Percentiles rank a stretch among this genome's conserved stretches.
phyloP scores from a whole-genome alignment of 2,888 invertebrate genomes.

The Schizaphis graminum region DNA sequence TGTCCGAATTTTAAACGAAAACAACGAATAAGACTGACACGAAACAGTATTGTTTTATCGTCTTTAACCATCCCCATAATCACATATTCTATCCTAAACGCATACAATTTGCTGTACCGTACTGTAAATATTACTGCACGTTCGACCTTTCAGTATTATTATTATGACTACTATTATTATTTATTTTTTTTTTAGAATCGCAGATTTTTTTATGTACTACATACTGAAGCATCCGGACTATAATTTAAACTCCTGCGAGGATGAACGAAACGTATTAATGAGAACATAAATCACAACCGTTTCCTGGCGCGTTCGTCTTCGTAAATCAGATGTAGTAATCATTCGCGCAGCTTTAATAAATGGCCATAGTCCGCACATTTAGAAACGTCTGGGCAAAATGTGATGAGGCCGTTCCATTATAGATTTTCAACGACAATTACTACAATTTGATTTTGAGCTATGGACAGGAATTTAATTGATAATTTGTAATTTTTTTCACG shows the following conservation, averaged over 20 bases:
- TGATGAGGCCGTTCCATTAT: not conserved
- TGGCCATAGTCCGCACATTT: not conserved
- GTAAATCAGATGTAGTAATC: constrained; percentile 35
- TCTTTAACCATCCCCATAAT: not conserved
- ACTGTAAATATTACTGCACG: not conserved
- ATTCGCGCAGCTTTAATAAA: constrained; percentile 42
- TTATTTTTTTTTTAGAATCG: constrained; percentile 11
- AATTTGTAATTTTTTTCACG: not conserved
- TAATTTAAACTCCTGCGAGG: constrained; percentile 28
- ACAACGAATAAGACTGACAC: not conserved
- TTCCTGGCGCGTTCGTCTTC: constrained; percentile 38
- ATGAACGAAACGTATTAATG: constrained; percentile 51
- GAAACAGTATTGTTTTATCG: not conserved
- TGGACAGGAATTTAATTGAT: not conserved
- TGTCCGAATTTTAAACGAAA: not conserved
- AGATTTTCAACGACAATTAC: not conserved
- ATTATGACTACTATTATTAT: not conserved
- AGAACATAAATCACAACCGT: constrained; percentile 54
- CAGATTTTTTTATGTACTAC: constrained; percentile 1
- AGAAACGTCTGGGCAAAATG: not conserved
- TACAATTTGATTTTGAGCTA: not conserved
- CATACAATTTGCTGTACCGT: not conserved
- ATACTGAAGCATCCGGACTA: not conserved
- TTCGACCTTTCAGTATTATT: not conserved
- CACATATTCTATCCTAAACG: not conserved